Base-by-base conservation (phyloP, 64 coral and sea anemone species). In the Actinia equina region DNA sequence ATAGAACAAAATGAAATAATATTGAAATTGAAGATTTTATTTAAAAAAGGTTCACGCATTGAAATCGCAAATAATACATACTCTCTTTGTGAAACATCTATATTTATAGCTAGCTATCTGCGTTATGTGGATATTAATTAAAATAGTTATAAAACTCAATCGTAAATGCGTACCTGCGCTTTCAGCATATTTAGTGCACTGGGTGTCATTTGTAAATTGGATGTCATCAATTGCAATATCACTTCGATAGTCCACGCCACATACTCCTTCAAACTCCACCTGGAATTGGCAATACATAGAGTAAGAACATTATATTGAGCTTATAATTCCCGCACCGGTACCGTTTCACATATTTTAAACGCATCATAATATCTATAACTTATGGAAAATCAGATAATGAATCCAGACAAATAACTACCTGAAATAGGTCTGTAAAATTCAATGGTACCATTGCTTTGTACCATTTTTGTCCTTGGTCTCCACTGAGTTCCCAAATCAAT, bases 141-240 rank as follows among this genome's bases (percentile, higher is more conserved):
- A 37, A 57, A 0, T 16, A 57, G 15, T 14, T 57, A 2, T 57
- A 57, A 57, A 57, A 16, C 55, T 12, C 11, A 0, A 57, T 57
- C 2, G 55, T 22, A 64, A 22, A 22, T 64, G 19, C 45, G 22
- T 92, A 92, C 90, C 85, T 92, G 86, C 79, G 4, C 84, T 92
- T 59, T 92, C 90, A 57, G 90, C 77, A 5, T 64, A 77, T 43
- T 71, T 82, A 7, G 44, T 80, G 53, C 94, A 96, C 20, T 84
- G 11, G 44, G 81, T 90, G 23, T 96, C 77, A 61, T 90, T 70
- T 16, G 71, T 46, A 71, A 96, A 71, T 69, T 77, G 13, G 14
- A 96, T 60, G 60, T 96, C 94, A 82, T 96, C 94, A 23, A 96
- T 89, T 10, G 94, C 94, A 41, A 96, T 96, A 52, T 96, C 94